Evolutionary conservation across 2,113 vertebrate genomes (phyloP), one percentile per base, ranked within the genome.

Genomic region (Columba livia): DNA sequence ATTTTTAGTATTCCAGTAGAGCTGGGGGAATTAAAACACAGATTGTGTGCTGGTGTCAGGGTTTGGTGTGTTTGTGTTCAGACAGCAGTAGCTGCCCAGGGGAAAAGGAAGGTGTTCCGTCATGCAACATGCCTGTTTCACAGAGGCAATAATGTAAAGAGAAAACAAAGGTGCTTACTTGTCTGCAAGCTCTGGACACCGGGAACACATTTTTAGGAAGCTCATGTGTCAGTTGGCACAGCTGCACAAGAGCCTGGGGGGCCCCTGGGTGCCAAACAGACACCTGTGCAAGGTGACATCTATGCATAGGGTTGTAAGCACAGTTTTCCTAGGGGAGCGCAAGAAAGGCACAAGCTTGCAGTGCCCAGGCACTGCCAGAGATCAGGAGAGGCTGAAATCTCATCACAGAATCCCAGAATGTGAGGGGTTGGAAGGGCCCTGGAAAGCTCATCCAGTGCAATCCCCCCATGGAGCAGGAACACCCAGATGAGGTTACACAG

Each of bases 31-130:
- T 40, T 62, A 23, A 90, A 91, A n/a, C 42, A 44, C 53, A 54
- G 66, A 34, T 19, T 0, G 1, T 15, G 31, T 48, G 58, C 47
- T 44, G 44, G 1, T 7, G 28, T 5, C 2, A 6, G 61, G 53
- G 26, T 79, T 32, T 36, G 67, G 53, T 44, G 18, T 3, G 14
- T 11, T 48, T 47, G 16, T 9, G 23, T 47, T 28, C 8, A 48
- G 70, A n/a, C 1, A 62, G 70, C 79, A 80, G 78, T 9, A 66
- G 72, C 31, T 15, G 15, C 9, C 12, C 26, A 28, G 5, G 15
- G 54, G 40, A 44, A 89, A 91, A 61, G 78, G 64, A 21, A 48
- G 32, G 38, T 26, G 32, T 12, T 51, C 60, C 50, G 69, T 79
- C 62, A 40, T 28, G 13, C n/a, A 74, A 54, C 16, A 5, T 1